phyloP scores from a whole-genome alignment of 2,797 vertebrate species.

The Takifugu rubripes region DNA sequence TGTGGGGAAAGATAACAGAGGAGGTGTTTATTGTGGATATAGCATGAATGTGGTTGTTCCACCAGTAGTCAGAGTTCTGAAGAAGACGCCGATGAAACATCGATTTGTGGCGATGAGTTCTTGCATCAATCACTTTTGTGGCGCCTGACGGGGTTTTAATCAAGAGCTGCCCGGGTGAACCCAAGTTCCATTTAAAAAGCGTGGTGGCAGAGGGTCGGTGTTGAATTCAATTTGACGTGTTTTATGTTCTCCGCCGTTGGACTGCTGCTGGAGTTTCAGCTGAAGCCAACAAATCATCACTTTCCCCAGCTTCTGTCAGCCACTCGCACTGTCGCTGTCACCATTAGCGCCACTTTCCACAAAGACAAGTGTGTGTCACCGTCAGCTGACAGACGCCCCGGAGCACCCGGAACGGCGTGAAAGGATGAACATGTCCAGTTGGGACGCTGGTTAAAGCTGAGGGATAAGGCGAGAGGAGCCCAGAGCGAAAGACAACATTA shows the following conservation, averaged over 20 bases:
- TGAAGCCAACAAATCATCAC: slow-evolving; percentile 31
- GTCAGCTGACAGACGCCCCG: slow-evolving; percentile 26
- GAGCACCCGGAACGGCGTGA: slow-evolving; percentile 18
- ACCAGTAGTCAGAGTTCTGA: not conserved
- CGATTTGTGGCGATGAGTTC: slow-evolving; percentile 5
- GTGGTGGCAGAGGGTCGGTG: slow-evolving; percentile 10
- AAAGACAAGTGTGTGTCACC: slow-evolving; percentile 24
- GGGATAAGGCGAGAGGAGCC: slow-evolving; percentile 21
- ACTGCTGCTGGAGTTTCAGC: slow-evolving; percentile 20
- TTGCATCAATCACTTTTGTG: slow-evolving; percentile 32
- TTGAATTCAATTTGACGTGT: slow-evolving; percentile 40
- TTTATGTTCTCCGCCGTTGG: slow-evolving; percentile 22
- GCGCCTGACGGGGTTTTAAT: slow-evolving; percentile 33
- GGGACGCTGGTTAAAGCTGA: slow-evolving; percentile 22
- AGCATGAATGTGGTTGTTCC: slow-evolving; percentile 6
- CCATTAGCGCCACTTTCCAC: slow-evolving; percentile 45
- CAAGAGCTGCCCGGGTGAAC: slow-evolving; percentile 35
- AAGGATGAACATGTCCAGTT: slow-evolving; percentile 39
- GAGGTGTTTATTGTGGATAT: too few relatives aligned
- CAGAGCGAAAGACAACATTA: slow-evolving; percentile 39
- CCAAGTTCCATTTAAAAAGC: slow-evolving; percentile 12
- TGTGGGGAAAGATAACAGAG: too few relatives aligned
- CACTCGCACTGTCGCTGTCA: slow-evolving; percentile 38
- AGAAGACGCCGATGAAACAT: too few relatives aligned
- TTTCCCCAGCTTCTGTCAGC: slow-evolving; percentile 36